Evolutionary conservation across 2,113 vertebrate species (phyloP).

Genomic region (Pseudorectes ferrugineus): DNA sequence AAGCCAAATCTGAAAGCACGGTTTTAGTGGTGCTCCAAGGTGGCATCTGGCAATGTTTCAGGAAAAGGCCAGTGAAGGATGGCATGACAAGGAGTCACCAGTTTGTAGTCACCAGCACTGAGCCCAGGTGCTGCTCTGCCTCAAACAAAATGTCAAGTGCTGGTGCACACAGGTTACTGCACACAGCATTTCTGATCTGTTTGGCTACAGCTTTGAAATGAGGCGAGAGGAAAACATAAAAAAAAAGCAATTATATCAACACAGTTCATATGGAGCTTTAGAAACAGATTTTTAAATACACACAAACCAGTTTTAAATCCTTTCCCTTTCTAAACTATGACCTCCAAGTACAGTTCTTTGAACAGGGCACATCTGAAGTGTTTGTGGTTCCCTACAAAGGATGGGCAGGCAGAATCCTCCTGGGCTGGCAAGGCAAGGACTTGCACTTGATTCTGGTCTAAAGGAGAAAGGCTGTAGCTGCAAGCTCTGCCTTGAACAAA

Average conservation of each 20-base stretch:
- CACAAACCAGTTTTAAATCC: neutral
- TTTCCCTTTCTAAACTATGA: neutral
- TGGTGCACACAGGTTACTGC: neutral
- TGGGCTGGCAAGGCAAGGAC: neutral
- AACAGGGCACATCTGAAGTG: neutral
- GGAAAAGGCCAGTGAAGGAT: neutral
- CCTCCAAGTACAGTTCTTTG: neutral
- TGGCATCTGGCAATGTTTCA: neutral
- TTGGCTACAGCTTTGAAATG: neutral
- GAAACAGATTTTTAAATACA: neutral
- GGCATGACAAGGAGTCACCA: neutral
- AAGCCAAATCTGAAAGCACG: neutral
- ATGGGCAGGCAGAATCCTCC: neutral
- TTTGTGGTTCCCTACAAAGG: neutral
- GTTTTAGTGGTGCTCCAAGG: neutral
- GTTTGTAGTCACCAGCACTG: neutral
- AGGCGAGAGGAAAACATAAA: neutral
- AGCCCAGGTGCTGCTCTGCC: neutral
- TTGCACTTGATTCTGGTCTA: neutral
- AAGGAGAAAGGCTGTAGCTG: neutral
- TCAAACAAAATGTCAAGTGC: neutral
- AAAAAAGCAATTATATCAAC: neutral
- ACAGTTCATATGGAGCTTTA: neutral
- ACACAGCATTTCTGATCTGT: fast-evolving
- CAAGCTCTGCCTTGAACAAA: neutral